These are phyloP conservation scores for Apis dorsata DNA, from an alignment of 1,140 invertebrate species.

Conservation along the genomic window DNA sequence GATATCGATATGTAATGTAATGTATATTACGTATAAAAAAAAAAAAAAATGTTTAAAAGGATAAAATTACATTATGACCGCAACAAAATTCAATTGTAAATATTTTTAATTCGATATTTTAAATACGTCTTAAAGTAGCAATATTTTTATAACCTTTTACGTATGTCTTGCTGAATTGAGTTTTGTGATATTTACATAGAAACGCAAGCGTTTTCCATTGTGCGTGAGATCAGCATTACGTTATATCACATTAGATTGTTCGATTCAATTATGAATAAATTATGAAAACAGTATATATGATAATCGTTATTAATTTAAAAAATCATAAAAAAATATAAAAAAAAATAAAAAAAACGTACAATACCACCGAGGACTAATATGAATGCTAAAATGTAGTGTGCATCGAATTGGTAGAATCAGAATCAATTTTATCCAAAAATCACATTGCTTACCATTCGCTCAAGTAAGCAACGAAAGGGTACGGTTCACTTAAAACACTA, in stretches of 20 bases:
- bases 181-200: slow-evolving; percentile 40
- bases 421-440: slow-evolving; percentile 69
- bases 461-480: slow-evolving; percentile 59
- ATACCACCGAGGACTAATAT: slow-evolving; percentile 38
- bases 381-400: slow-evolving; percentile 18
- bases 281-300: background rate
- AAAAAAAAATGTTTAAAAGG: background rate
- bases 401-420: slow-evolving; percentile 36
- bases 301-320: slow-evolving; percentile 3
- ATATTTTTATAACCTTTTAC: slow-evolving; percentile 18
- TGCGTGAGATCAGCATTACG: slow-evolving; percentile 10
- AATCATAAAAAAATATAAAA: background rate
- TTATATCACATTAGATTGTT: slow-evolving; percentile 20
- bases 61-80: background rate
- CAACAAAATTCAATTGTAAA: background rate
- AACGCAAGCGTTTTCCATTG: slow-evolving; percentile 16
- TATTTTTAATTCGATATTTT: background rate
- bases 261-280: slow-evolving; percentile 27
- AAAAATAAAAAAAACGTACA: slow-evolving; percentile 22
- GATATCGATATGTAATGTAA: background rate
- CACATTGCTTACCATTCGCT: slow-evolving; percentile 47
- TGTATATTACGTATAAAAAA: background rate
- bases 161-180: background rate
- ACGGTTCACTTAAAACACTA: slow-evolving; percentile 70
- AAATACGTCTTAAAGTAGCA: slow-evolving; percentile 27